Evolutionary conservation across 1,140 invertebrate genomes (phyloP).

Genomic region (Oppia nitens): DNA sequence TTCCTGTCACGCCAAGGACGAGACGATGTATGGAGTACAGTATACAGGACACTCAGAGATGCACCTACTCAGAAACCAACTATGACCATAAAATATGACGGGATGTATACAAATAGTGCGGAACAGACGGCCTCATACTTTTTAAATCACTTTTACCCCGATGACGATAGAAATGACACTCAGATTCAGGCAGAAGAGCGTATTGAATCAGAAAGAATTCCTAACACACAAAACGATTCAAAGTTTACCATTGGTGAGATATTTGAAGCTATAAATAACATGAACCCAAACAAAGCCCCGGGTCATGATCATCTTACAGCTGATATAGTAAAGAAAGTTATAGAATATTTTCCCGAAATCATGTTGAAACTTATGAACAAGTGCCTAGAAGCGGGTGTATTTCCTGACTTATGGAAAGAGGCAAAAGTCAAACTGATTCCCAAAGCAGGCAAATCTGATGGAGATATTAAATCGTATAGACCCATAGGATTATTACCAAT

Average conservation of each 20-base stretch:
- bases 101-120: neutral
- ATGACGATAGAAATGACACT: neutral
- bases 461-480: neutral
- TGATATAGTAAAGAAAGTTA: neutral
- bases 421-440: neutral
- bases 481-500: slow-evolving; percentile 1
- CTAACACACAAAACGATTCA: neutral
- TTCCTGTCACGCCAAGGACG: neutral
- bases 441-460: slow-evolving; percentile 1
- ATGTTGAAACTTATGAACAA: neutral
- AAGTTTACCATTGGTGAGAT: neutral
- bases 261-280: neutral
- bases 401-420: neutral
- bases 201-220: neutral
- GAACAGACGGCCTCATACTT: neutral
- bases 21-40: neutral
- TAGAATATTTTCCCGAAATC: neutral
- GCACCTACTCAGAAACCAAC: neutral
- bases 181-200: neutral
- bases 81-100: neutral
- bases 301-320: neutral
- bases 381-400: neutral
- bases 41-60: neutral
- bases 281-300: neutral
- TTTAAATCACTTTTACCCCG: neutral